Evolutionary conservation across 2,113 vertebrate genomes (phyloP).

Genomic region (Onychostruthus taczanowskii): DNA sequence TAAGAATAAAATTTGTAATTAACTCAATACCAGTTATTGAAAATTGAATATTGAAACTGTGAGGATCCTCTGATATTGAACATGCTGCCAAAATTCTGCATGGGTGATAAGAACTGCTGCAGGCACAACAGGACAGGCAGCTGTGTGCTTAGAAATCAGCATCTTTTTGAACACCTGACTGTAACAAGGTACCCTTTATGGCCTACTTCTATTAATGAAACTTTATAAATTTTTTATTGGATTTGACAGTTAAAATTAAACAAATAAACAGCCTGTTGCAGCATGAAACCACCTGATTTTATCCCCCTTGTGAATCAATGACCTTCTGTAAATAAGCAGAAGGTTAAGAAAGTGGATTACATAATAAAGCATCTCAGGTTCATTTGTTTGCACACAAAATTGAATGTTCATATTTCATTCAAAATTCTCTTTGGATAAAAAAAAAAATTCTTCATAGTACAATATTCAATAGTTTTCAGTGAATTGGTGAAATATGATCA

Average conservation of each 20-base stretch:
- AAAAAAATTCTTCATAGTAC: not conserved
- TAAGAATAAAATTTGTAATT: not conserved
- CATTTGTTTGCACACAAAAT: slow-evolving; percentile 31
- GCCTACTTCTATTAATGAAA: slow-evolving; percentile 22
- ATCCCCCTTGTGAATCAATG: not conserved
- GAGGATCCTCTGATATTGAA: not conserved
- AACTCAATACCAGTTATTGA: not conserved
- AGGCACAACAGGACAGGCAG: not conserved
- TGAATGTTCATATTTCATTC: slow-evolving; percentile 58
- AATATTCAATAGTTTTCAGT: slow-evolving; percentile 56
- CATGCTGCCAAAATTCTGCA: not conserved
- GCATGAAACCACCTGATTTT: not conserved
- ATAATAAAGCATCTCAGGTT: not conserved
- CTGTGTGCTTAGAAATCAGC: not conserved
- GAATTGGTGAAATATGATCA: slow-evolving; percentile 66
- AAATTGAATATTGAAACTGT: not conserved
- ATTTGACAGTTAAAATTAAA: slow-evolving; percentile 32
- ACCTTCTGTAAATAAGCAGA: slow-evolving; percentile 2
- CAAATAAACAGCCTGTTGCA: slow-evolving; percentile 21
- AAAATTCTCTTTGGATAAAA: slow-evolving; percentile 66
- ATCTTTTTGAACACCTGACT: not conserved
- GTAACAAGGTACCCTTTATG: not conserved
- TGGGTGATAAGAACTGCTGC: not conserved
- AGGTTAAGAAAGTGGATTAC: not conserved
- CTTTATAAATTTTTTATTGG: slow-evolving; percentile 15